phyloP scores from a whole-genome alignment of 2,113 vertebrate species.

The Agapornis roseicollis region DNA sequence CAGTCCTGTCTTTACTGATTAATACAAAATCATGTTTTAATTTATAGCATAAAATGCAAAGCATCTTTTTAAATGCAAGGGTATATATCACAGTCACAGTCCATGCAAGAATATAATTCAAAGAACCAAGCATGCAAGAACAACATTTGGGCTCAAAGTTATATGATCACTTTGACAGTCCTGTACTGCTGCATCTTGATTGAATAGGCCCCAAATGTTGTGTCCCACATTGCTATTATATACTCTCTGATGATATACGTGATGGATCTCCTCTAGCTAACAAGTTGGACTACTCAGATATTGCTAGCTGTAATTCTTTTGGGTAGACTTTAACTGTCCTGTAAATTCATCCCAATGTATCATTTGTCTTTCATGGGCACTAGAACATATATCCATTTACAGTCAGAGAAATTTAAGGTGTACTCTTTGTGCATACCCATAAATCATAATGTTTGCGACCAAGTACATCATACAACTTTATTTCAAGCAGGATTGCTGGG shows the following conservation, averaged over 20 bases:
- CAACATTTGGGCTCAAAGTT: background rate
- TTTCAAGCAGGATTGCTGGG: background rate
- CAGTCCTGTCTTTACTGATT: background rate
- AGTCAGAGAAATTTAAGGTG: background rate
- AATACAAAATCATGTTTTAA: background rate
- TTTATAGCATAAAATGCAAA: background rate
- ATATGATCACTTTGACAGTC: background rate
- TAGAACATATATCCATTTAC: background rate
- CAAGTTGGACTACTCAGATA: background rate
- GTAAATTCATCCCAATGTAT: background rate
- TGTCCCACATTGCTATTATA: background rate
- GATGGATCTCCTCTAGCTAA: background rate
- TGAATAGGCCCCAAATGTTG: background rate
- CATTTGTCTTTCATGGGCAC: background rate
- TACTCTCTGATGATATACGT: background rate
- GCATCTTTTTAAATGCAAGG: background rate
- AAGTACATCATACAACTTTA: background rate
- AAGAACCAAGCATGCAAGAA: background rate
- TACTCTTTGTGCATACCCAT: background rate
- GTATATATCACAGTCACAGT: background rate
- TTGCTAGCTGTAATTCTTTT: background rate
- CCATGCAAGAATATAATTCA: background rate
- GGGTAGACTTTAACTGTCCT: background rate
- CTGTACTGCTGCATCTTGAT: background rate
- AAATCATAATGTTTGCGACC: background rate